Conservation (phyloP, 2,113 vertebrate species). For the Cervus canadensis region DNA sequence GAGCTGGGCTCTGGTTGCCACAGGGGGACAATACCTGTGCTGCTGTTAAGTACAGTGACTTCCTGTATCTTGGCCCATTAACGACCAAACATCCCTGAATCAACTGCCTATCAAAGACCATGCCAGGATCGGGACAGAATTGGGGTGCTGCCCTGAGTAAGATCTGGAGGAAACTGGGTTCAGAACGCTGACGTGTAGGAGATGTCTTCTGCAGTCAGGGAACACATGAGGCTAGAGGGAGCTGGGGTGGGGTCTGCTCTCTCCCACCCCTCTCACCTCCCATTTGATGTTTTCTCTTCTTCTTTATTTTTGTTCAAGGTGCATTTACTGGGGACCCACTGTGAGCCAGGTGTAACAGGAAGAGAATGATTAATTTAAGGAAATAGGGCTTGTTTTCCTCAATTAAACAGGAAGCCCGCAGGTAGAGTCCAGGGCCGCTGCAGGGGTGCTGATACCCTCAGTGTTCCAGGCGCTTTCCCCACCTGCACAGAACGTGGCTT, state of each 20-base stretch:
- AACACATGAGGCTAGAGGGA: background rate
- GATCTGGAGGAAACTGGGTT: background rate
- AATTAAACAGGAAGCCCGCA: background rate
- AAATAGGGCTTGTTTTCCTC: background rate
- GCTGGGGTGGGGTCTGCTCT: background rate
- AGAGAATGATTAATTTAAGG: background rate
- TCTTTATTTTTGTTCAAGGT: background rate
- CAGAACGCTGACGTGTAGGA: background rate
- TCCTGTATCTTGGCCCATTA: background rate
- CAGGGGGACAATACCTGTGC: too few species aligned
- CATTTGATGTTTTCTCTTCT: background rate
- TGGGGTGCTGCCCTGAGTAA: background rate
- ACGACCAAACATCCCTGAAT: background rate
- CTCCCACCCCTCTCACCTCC: background rate
- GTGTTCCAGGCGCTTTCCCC: background rate
- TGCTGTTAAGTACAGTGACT: background rate
- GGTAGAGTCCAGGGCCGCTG: background rate
- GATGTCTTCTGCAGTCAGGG: background rate
- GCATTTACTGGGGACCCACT: fast-evolving
- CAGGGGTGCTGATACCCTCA: fast-evolving
- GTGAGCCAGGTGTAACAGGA: background rate
- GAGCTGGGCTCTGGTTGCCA: background rate
- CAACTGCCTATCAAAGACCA: background rate
- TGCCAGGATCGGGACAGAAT: background rate
- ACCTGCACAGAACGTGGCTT: background rate